Percentiles rank a stretch among this genome's conserved stretches.
These are phyloP conservation scores for Nebria ingens DNA, from an alignment of 1,140 invertebrate species.

Conservation along the genomic window DNA sequence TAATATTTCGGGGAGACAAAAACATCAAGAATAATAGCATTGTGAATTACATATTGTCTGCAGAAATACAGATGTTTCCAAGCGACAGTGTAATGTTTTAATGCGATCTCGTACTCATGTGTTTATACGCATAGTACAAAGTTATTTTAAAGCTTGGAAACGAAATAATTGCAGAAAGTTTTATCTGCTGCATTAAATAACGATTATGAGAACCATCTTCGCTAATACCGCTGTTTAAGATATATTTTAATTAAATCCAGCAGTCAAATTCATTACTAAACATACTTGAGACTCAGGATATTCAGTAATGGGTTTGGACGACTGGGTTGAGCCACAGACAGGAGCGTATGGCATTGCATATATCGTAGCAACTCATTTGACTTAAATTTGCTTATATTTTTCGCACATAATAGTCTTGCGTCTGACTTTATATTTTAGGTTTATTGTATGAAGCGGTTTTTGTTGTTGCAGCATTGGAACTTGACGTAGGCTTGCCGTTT, in stretches of 20 bases:
- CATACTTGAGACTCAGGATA: not conserved
- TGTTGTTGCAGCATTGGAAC: not conserved
- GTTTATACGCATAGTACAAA: no score
- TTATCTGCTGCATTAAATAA: conserved; percentile 5
- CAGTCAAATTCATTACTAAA: not conserved
- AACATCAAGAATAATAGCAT: no score
- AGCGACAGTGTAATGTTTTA: no score
- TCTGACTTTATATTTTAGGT: not conserved
- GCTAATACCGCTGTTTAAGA: conserved; percentile 3
- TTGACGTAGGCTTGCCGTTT: not conserved
- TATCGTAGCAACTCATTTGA: not conserved
- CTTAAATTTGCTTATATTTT: not conserved
- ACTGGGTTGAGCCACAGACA: not conserved
- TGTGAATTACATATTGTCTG: no score
- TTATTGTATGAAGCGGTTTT: not conserved
- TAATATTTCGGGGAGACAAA: no score
- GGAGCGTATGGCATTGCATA: not conserved
- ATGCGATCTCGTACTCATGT: no score
- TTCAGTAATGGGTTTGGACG: not conserved
- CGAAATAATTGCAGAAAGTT: conserved; percentile 1
- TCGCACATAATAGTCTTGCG: not conserved
- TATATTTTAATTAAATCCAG: conserved; percentile 7
- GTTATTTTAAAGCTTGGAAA: conserved; percentile 1
- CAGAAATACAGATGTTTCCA: no score
- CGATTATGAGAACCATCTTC: not conserved